Evolutionary conservation across 2,888 invertebrate species (phyloP), one percentile per base, ranked within the genome.

Genomic region (Hydroisotoma schaefferi): DNA sequence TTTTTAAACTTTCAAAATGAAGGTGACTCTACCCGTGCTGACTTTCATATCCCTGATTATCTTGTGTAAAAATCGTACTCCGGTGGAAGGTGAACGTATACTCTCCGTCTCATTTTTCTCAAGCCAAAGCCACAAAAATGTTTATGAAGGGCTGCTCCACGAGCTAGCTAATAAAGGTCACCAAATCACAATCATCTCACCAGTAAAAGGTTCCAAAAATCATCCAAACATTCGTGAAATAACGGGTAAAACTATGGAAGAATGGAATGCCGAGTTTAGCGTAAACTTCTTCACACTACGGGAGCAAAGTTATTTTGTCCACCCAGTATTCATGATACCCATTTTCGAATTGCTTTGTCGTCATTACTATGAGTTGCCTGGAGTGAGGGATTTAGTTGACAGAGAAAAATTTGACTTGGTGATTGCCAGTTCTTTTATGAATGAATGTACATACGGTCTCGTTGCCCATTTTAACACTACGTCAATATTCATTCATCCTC

Each of bases 401-500:
- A 49, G 43, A 27, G 54, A 27, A 27, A 40, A 40, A 20, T 73
- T 71, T 57, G 75, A 75, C 54, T 49, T 76, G 18, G 63, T 74
- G 4, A 57, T 76, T 18, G 61, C 71, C 6, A 73, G 73, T 43
- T 57, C 68, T 46, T 79, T 81, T 67, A 69, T 80, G 20, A 79
- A 79, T 68, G 81, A 82, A 68, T 80, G 80, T 6, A 69, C 78
- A 12, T 29, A 51, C 37, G 67, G 67, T 15, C 25, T 61, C 1
- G 48, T 64, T 0, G 51, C 52, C 6, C 1, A 40, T 1, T 26
- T 63, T 5, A 48, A 61, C 22, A 40, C 55, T 23, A 57, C 63
- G 10, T 49, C 37, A 22, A 58, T 64, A 43, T 59, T 54, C 12
- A 38, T 65, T 15, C 40, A 40, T 15, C 8, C 40, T 15, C 40